These are phyloP conservation scores for Perizoma affinitatum DNA, from an alignment of 2,888 invertebrate species.

Conservation along the genomic window DNA sequence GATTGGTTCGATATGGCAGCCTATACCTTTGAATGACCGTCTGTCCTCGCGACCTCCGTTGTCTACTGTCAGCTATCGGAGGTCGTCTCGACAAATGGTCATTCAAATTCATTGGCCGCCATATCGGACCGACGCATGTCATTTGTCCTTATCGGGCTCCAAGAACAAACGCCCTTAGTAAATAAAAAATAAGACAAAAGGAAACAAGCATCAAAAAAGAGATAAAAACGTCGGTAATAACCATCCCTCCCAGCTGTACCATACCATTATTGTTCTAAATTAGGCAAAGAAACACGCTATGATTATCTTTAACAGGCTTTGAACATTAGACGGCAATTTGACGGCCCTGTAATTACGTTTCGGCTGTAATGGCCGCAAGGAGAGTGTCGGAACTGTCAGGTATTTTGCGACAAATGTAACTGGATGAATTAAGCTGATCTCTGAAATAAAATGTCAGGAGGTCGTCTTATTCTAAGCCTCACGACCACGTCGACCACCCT, in stretches of 20 bases:
- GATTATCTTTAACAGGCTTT: conserved; percentile 35
- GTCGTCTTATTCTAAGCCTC: conserved; percentile 17
- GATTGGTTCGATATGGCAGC: too few species aligned
- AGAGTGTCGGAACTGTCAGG: conserved; percentile 29
- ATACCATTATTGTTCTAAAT: conserved; percentile 30
- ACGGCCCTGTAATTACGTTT: conserved; percentile 35
- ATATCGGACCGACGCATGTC: too few species aligned
- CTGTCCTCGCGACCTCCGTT: too few species aligned
- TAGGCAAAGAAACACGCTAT: conserved; percentile 32
- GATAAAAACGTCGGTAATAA: conserved; percentile 23
- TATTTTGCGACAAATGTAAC: conserved; percentile 32
- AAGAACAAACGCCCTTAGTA: background rate
- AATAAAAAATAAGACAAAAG: conserved; percentile 4
- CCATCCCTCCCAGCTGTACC: conserved; percentile 15
- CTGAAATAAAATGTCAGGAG: conserved; percentile 24
- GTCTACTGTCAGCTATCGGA: too few species aligned
- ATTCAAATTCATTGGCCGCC: too few species aligned
- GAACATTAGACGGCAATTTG: conserved; percentile 34
- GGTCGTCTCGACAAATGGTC: too few species aligned
- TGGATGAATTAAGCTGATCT: conserved; percentile 32
- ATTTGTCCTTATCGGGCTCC: too few species aligned
- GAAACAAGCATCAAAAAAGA: conserved; percentile 13
- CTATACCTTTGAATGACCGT: too few species aligned
- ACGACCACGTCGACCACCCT: conserved; percentile 30
- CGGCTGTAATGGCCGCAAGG: conserved; percentile 30